These are phyloP conservation scores for Cordilura impudica DNA, from an alignment of 2,888 invertebrate genomes.

Conservation along the genomic window DNA sequence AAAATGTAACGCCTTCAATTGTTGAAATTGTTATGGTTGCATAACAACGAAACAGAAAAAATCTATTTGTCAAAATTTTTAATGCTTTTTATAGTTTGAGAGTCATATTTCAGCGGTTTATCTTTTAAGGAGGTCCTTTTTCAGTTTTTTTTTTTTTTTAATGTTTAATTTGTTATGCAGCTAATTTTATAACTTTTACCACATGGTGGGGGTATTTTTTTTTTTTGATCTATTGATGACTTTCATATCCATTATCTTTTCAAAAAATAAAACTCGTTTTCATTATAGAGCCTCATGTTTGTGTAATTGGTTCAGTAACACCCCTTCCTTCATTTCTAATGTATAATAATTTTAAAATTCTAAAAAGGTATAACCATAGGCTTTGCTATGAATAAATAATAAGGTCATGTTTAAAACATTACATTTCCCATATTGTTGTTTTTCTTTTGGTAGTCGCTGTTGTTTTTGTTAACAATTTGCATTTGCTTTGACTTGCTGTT, in stretches of 20 bases:
- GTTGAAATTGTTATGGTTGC: constrained; percentile 25
- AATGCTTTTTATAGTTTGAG: background rate
- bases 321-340: constrained; percentile 13
- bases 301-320: constrained; percentile 44
- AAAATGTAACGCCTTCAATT: constrained; percentile 38
- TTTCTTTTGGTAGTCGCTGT: background rate
- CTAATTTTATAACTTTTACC: constrained; percentile 6
- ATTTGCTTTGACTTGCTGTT: constrained; percentile 29
- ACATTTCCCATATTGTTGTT: background rate
- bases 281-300: constrained; percentile 13
- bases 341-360: background rate
- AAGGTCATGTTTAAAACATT: constrained; percentile 32
- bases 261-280: constrained; percentile 1
- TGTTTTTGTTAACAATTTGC: constrained; percentile 21
- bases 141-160: background rate
- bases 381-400: constrained; percentile 50
- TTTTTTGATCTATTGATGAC: constrained; percentile 25
- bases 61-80: constrained; percentile 25
- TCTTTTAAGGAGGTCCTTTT: constrained; percentile 46
- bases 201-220: constrained; percentile 48
- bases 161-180: background rate
- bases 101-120: constrained; percentile 38
- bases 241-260: constrained; percentile 7
- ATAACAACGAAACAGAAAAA: background rate
- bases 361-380: constrained; percentile 1